phyloP scores from a whole-genome alignment of 1,140 invertebrate species.

The Pseudomyrmex concolor region DNA sequence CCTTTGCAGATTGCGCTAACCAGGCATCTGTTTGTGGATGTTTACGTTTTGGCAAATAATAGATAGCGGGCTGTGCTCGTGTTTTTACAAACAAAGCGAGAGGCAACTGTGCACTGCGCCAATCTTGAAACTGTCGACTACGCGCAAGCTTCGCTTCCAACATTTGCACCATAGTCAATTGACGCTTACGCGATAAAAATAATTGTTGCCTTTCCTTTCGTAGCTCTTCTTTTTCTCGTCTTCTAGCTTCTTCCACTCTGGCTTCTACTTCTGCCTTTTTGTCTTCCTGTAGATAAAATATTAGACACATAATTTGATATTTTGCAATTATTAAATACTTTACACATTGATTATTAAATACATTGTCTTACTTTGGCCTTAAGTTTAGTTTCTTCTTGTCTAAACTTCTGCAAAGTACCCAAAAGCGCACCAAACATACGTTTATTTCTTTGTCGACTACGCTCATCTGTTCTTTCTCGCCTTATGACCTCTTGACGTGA shows the following conservation, averaged over 20 bases:
- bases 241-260: conserved; percentile 96
- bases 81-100: conserved; percentile 95
- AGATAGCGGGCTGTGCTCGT: conserved; percentile 93
- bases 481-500: conserved; percentile 92
- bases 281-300: conserved; percentile 87
- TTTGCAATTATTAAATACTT: background rate
- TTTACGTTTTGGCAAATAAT: conserved; percentile 93
- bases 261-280: conserved; percentile 95
- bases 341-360: background rate
- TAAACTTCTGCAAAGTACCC: conserved; percentile 97
- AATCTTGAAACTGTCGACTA: conserved; percentile 94
- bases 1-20: conserved; percentile 86
- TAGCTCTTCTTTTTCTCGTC: conserved; percentile 94
- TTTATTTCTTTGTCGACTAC: conserved; percentile 93
- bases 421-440: conserved; percentile 98
- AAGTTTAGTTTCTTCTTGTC: conserved; percentile 95
- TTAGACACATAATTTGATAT: background rate
- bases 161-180: conserved; percentile 94
- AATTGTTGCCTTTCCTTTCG: conserved; percentile 94
- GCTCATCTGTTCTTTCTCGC: conserved; percentile 93
- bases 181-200: conserved; percentile 93
- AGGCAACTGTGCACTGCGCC: conserved; percentile 92
- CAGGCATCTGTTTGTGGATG: conserved; percentile 86
- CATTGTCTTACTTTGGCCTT: conserved; percentile 88
- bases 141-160: conserved; percentile 96